Evolutionary conservation across 37 sponge, comb jelly and placozoan genomes (phyloP).

Genomic region (Beroe ovata): DNA sequence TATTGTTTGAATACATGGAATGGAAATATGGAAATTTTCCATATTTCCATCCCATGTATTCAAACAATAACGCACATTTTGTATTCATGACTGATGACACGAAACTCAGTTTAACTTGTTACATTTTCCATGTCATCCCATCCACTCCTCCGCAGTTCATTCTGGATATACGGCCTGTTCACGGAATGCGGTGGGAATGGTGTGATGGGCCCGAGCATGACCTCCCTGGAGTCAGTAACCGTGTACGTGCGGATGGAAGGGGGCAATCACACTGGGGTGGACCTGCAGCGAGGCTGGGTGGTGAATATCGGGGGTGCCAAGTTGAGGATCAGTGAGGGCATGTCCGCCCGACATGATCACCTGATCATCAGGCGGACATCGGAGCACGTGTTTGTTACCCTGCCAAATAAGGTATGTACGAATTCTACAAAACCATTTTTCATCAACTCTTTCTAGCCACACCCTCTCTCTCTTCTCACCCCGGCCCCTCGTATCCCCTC

Average conservation of each 20-base stretch:
- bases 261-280: conserved; percentile 50
- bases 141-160: not conserved
- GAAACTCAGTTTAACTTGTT: no score
- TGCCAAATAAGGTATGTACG: conserved; percentile 37
- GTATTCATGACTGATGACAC: no score
- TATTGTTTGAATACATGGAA: no score
- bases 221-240: conserved; percentile 36
- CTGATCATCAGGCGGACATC: conserved; percentile 36
- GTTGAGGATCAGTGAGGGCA: conserved; percentile 58
- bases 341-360: conserved; percentile 44
- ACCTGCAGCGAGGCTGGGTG: conserved; percentile 56
- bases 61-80: no score
- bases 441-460: not conserved
- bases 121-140: no score
- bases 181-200: conserved; percentile 28
- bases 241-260: conserved; percentile 10
- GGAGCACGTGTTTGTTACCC: conserved; percentile 46
- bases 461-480: not conserved
- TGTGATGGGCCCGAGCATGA: conserved; percentile 11
- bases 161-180: conserved; percentile 66
- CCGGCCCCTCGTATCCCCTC: not conserved
- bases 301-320: conserved; percentile 61
- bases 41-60: no score
- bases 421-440: not conserved
- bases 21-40: no score